Evolutionary conservation across 1,140 invertebrate species (phyloP), one percentile per base, ranked within the genome.

Genomic region (Anoplophora glabripennis): DNA sequence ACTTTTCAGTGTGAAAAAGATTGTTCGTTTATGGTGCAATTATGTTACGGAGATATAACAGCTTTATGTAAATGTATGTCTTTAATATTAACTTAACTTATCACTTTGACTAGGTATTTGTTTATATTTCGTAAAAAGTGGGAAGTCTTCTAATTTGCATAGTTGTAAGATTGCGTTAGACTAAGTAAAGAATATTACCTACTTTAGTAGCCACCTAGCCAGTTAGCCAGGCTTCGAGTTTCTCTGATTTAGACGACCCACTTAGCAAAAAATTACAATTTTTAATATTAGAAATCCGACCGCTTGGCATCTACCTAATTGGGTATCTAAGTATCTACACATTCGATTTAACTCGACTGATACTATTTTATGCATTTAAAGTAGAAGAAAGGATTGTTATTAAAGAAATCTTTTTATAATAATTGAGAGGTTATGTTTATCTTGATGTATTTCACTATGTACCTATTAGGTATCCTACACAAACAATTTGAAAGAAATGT

Each of bases 1-100:
- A 56, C 67, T 68, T 68, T 64, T 68, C 67, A 68, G 67, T 68
- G 64, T 68, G 67, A 64, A 46, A 46, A 46, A 46, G 38, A n/a
- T 40, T 28, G 17, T 10, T 11, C 4, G 17, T 11, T 42, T 17
- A 15, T 17, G 12, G 28, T 21, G 15, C 28, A 28, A 46, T n/a
- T 14, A 8, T 11, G n/a, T 17, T 7, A 18, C 8, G 11, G 17
- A 17, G 15, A 46, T 46, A 28, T 21, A 28, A 17, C 17, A 28
- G 17, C 7, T 8, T 28, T n/a, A 15, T 18, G 14, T 11, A 14
- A 40, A 40, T n/a, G 14, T 28, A 8, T 8, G 17, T n/a, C 14
- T 15, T 17, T 14, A n/a, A 28, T 46, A 28, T 21, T 15, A 17
- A n/a, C 17, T 46, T 46, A 40, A 11, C 8, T 40, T 40, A n/a